Base-by-base conservation (phyloP, 2,113 vertebrate species). In the Oreochromis tanganicae region DNA sequence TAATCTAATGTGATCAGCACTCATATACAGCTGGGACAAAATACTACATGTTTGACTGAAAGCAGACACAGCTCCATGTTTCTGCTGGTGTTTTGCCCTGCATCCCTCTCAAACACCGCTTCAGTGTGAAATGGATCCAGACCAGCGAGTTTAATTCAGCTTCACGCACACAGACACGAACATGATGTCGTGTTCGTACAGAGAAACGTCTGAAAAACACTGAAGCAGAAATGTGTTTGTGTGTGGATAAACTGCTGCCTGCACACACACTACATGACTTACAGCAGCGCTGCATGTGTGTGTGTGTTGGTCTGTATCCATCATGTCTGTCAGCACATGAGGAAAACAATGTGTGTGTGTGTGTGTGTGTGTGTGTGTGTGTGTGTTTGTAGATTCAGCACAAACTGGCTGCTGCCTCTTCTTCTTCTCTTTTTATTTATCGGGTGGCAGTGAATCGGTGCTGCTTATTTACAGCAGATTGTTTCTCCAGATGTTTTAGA, bases 401-500 rank as follows among this genome's bases (percentile, higher is more conserved):
- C 82, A 91, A 94, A 91, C 43, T 83, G 24, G 80, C 82, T 85
- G 86, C 94, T 93, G 88, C 94, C 92, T 87, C 90, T 94, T 89
- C 87, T 92, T 87, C 90, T 94, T 89, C 87, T 86, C 87, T 68
- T 91, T 88, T 96, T 96, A 96, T 96, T 96, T 96, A 96, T 96
- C 95, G 93, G 93, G 96, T 96, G 95, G 94, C 94, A 95, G 92
- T 91, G 91, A 96, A 86, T 94, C 55, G 89, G 93, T 94, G 96
- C 93, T 94, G 95, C 95, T 95, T 96, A 95, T 96, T 96, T 95
- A 95, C 94, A 94, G 94, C 96, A 96, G 95, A 96, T 96, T 96
- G 96, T 95, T 96, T 94, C 94, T 96, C 95, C 96, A 96, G 95
- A 96, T 96, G 96, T 96, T 96, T 95, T 90, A 93, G 88, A 92